A percentile compares a stretch with the other conserved stretches of the same genome.
Evolutionary conservation across 2,797 vertebrate genomes (phyloP).

Genomic region (Cryptoprocta ferox): DNA sequence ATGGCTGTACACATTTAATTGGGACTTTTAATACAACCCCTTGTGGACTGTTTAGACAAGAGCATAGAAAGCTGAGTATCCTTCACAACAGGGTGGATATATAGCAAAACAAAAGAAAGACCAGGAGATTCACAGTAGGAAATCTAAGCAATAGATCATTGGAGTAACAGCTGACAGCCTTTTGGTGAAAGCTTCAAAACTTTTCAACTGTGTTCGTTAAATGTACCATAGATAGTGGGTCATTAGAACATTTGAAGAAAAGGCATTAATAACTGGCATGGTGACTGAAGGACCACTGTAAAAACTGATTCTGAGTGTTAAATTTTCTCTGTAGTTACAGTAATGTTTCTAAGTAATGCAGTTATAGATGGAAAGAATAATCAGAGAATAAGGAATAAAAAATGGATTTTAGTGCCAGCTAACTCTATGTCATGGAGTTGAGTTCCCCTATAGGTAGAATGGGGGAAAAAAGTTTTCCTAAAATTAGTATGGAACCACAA

Average conservation of each 20-base stretch:
- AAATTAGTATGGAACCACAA: not conserved
- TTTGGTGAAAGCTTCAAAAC: constrained; percentile 55
- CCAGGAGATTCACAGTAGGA: constrained; percentile 56
- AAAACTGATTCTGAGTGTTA: constrained; percentile 39
- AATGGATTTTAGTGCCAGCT: not conserved
- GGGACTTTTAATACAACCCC: constrained; percentile 75
- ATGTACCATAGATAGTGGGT: not conserved
- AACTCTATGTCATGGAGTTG: not conserved
- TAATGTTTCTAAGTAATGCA: constrained; percentile 13
- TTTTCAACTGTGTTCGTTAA: constrained; percentile 47
- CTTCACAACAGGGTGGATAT: constrained; percentile 77
- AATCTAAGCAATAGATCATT: constrained; percentile 62
- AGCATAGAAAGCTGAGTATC: constrained; percentile 64
- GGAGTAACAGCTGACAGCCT: constrained; percentile 52
- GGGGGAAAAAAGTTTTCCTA: not conserved
- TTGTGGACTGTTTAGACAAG: constrained; percentile 50
- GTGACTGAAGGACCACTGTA: not conserved
- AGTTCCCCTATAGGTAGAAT: not conserved
- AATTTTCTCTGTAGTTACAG: constrained; percentile 32
- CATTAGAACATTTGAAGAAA: constrained; percentile 56
- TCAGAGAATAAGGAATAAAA: not conserved
- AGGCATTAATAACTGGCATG: constrained; percentile 8
- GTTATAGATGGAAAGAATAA: not conserved
- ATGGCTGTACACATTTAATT: constrained; percentile 70
- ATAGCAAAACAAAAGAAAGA: constrained; percentile 68